A percentile compares a stretch with the other conserved stretches of the same genome.
phyloP scores from a whole-genome alignment of 2,888 invertebrate species.

The Polylopha cassiicola region DNA sequence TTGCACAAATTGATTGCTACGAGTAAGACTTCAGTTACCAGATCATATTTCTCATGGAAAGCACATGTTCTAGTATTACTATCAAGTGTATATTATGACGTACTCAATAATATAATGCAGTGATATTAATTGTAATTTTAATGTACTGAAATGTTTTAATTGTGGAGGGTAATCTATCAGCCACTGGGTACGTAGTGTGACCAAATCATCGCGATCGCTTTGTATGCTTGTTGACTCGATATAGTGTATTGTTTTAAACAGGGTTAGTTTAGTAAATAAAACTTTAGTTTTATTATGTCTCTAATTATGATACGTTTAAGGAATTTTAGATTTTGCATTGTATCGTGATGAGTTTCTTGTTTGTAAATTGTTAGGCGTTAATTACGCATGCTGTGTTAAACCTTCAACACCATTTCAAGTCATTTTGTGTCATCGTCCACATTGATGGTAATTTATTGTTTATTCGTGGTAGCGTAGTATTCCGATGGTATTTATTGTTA shows the following conservation, averaged over 20 bases:
- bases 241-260: constrained; percentile 27
- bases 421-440: constrained; percentile 60
- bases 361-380: constrained; percentile 33
- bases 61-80: constrained; percentile 39
- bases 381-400: constrained; percentile 48
- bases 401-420: constrained; percentile 47
- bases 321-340: constrained; percentile 12
- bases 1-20: constrained; percentile 42
- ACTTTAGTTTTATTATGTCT: constrained; percentile 7
- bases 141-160: constrained; percentile 16
- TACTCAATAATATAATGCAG: constrained; percentile 34
- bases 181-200: too few relatives aligned
- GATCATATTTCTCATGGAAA: constrained; percentile 42
- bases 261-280: constrained; percentile 32
- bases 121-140: too few relatives aligned
- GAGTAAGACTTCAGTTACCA: constrained; percentile 69
- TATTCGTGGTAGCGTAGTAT: constrained; percentile 53
- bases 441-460: constrained; percentile 49
- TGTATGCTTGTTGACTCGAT: constrained; percentile 5
- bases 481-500: constrained; percentile 69
- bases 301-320: constrained; percentile 11
- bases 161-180: too few relatives aligned
- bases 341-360: constrained; percentile 48
- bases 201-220: constrained; percentile 1
- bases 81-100: constrained; percentile 39